These are phyloP conservation scores for Bovichtus variegatus DNA, from an alignment of 2,797 vertebrate species.

Conservation along the genomic window DNA sequence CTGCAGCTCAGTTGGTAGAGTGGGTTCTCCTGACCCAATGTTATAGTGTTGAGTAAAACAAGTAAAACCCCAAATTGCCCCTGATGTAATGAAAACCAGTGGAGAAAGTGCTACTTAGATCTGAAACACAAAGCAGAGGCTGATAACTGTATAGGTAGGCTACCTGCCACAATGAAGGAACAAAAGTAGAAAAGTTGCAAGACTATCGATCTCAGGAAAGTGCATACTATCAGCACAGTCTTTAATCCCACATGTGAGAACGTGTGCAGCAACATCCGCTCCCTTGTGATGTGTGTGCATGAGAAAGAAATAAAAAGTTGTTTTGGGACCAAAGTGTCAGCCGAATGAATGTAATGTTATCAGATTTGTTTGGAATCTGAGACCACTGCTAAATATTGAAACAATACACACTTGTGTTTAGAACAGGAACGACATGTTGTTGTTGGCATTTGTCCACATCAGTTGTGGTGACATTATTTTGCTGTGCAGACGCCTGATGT, in stretches of 20 bases:
- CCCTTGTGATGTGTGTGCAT: conserved; percentile 6
- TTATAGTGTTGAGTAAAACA: neutral
- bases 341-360: conserved; percentile 36
- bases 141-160: neutral
- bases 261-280: conserved; percentile 16
- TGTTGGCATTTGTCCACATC: conserved; percentile 33
- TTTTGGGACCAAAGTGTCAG: neutral
- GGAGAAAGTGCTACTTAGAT: neutral
- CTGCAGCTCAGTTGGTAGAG: neutral
- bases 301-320: conserved; percentile 7
- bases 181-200: neutral
- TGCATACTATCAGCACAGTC: neutral
- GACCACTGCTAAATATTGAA: conserved; percentile 35
- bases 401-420: conserved; percentile 43
- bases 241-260: conserved; percentile 21
- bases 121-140: neutral
- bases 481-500: conserved; percentile 11
- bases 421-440: conserved; percentile 45
- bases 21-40: neutral
- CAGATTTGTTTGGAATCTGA: conserved; percentile 44
- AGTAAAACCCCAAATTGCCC: neutral
- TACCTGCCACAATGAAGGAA: neutral
- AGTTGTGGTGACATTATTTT: conserved; percentile 12
- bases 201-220: neutral
- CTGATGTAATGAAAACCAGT: conserved; percentile 7